Conservation (phyloP, 2,888 invertebrate genomes). For the Apocheima hispidaria region DNA sequence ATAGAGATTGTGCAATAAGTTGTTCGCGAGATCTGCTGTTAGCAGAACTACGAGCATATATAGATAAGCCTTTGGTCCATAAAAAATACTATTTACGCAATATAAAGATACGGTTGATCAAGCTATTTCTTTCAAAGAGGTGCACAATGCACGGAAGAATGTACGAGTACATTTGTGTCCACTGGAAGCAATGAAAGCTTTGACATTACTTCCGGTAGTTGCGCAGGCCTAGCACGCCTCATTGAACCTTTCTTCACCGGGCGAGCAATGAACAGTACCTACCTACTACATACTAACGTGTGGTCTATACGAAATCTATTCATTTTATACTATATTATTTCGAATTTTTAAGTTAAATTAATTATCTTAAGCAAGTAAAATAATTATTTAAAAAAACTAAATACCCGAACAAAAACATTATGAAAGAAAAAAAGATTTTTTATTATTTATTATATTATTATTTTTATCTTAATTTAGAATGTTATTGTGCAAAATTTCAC, state of each 20-base stretch:
- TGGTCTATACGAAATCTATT: neutral
- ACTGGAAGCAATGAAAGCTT: constrained; percentile 70
- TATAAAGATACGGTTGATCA: constrained; percentile 50
- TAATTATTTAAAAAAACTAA: too few species aligned
- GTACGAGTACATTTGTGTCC: constrained; percentile 45
- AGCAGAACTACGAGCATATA: neutral
- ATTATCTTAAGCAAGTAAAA: too few species aligned
- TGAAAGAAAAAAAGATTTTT: too few species aligned
- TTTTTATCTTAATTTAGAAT: too few species aligned
- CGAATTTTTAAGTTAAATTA: too few species aligned
- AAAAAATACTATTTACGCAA: neutral
- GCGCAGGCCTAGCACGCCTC: constrained; percentile 61
- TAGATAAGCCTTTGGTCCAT: neutral
- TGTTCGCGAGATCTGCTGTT: too few species aligned
- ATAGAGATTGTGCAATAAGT: too few species aligned
- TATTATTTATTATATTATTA: too few species aligned
- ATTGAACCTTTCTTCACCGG: constrained; percentile 61
- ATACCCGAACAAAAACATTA: too few species aligned
- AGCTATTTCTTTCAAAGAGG: constrained; percentile 59
- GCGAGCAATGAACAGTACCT: constrained; percentile 6
- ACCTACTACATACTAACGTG: too few species aligned
- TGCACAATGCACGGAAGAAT: constrained; percentile 55
- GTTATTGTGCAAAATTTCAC: too few species aligned
- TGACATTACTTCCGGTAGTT: constrained; percentile 77
- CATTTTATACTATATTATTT: too few species aligned